phyloP scores from a whole-genome alignment of 1,140 invertebrate genomes.

The Drosophila serrata region DNA sequence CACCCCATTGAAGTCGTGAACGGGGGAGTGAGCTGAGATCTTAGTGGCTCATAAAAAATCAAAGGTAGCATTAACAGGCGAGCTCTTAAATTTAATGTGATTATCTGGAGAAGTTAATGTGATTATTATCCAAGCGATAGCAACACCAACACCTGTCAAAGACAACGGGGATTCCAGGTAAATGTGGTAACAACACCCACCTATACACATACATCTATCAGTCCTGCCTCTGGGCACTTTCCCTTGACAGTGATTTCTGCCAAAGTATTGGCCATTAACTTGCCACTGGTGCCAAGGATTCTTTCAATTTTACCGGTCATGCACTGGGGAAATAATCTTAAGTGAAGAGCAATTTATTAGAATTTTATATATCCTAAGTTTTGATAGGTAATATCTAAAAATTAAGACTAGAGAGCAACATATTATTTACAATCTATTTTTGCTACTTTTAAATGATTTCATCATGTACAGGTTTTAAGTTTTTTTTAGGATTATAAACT shows the following conservation, averaged over 20 bases:
- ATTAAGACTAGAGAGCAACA: not conserved
- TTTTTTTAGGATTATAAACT: not conserved
- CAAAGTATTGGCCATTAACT: slow-evolving; percentile 58
- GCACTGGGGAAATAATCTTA: too few relatives aligned
- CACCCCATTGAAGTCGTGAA: slow-evolving; percentile 16
- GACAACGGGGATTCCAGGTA: slow-evolving; percentile 22
- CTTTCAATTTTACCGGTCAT: slow-evolving; percentile 63
- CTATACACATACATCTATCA: slow-evolving; percentile 14
- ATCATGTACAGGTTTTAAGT: not conserved
- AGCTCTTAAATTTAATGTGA: slow-evolving; percentile 74
- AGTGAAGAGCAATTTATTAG: too few relatives aligned
- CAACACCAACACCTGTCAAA: slow-evolving; percentile 43
- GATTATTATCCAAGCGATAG: slow-evolving; percentile 67
- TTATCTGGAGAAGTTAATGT: slow-evolving; percentile 79
- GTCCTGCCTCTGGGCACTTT: slow-evolving; percentile 42
- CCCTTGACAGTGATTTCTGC: slow-evolving; percentile 49
- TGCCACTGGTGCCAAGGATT: slow-evolving; percentile 58
- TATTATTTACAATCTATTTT: not conserved
- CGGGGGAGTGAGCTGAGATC: slow-evolving; percentile 20
- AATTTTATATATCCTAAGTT: too few relatives aligned
- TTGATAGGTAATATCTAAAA: not conserved
- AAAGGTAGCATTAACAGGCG: slow-evolving; percentile 49
- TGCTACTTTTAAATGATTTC: too few relatives aligned
- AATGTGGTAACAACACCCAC: slow-evolving; percentile 34
- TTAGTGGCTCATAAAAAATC: slow-evolving; percentile 71